These are phyloP conservation scores for Heterocephalus glaber DNA, from an alignment of 2,113 vertebrate genomes.

Conservation along the genomic window DNA sequence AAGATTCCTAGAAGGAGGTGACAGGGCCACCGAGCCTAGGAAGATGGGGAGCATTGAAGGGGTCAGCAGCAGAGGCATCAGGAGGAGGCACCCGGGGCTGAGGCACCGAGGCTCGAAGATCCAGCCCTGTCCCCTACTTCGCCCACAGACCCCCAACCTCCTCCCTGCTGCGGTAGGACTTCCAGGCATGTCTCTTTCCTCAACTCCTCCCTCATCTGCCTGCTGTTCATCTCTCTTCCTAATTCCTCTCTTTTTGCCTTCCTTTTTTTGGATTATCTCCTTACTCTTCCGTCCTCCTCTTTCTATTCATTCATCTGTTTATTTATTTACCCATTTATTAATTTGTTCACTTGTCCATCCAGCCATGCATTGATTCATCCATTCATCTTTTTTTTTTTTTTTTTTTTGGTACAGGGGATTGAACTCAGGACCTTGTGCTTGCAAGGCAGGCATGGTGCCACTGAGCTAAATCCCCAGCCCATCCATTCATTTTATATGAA, in stretches of 20 bases:
- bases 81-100: background rate
- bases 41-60: background rate
- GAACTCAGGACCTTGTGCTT: no score
- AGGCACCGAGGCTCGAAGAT: rapidly evolving
- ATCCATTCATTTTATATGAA: background rate
- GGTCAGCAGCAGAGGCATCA: background rate
- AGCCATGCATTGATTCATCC: background rate
- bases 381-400: no score
- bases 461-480: no score
- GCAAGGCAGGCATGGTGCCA: no score
- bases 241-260: background rate
- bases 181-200: background rate
- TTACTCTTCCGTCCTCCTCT: background rate
- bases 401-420: no score
- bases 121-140: background rate
- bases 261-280: background rate
- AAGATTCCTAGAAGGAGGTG: background rate
- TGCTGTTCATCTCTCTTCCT: background rate
- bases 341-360: background rate
- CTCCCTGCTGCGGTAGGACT: background rate
- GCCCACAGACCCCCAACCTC: no score
- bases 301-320: no score
- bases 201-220: background rate
- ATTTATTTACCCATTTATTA: background rate
- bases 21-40: background rate